Percentiles rank a stretch among this genome's conserved stretches.
Conservation (phyloP, 2,113 vertebrate species). For the Stegastes partitus region DNA sequence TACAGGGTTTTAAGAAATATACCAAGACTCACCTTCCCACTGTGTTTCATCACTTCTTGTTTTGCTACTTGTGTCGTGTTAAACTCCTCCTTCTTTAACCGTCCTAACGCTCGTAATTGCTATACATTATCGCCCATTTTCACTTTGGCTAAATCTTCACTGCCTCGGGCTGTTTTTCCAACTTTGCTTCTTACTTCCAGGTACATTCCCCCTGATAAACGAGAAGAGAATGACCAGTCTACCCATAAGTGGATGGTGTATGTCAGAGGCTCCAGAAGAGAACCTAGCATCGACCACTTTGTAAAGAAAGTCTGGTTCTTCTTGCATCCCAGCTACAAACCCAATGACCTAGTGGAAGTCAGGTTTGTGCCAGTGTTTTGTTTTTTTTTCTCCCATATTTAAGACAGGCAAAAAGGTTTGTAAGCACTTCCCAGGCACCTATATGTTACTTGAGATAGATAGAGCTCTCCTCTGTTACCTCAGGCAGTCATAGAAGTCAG, state of each 20-base stretch:
- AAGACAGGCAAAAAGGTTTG: background rate
- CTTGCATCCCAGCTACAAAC: constrained; percentile 98
- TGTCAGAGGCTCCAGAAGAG: constrained; percentile 94
- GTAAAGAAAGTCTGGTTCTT: constrained; percentile 99
- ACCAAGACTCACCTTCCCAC: background rate
- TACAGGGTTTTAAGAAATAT: background rate
- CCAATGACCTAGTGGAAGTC: constrained; percentile 98
- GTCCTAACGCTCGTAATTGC: background rate
- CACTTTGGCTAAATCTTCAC: background rate
- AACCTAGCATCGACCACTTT: constrained; percentile 98
- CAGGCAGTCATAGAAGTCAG: constrained; percentile 26
- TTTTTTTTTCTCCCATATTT: background rate
- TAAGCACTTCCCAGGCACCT: background rate
- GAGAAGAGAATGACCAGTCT: constrained; percentile 98
- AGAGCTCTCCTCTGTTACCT: constrained; percentile 19
- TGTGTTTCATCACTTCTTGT: background rate
- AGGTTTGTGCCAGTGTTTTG: constrained; percentile 85
- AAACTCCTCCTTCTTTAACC: background rate
- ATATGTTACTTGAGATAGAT: background rate
- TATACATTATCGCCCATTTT: background rate
- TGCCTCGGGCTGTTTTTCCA: background rate
- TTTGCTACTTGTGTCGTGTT: background rate
- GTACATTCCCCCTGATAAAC: constrained; percentile 98
- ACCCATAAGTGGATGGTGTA: constrained; percentile 99
- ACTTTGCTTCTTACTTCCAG: constrained; percentile 74